These are phyloP conservation scores for Diadema setosum DNA, from an alignment of 35 echinoderm and acorn worm genomes.

Conservation along the genomic window DNA sequence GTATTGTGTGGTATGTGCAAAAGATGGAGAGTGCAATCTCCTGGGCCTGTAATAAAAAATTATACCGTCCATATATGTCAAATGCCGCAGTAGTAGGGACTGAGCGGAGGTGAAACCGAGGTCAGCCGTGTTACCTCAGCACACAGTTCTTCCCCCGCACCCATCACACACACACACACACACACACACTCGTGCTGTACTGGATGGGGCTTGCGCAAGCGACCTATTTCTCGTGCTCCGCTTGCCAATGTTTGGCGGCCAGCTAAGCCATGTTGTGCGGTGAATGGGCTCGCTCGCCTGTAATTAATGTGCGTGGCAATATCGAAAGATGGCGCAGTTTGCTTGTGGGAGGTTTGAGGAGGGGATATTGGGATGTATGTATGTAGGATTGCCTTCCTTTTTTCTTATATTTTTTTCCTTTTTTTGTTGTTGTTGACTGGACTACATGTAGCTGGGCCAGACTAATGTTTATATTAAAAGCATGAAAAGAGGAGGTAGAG, in stretches of 20 bases:
- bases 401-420: too few relatives aligned
- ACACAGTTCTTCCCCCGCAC: background rate
- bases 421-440: too few relatives aligned
- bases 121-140: background rate
- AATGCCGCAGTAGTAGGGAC: background rate
- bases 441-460: too few relatives aligned
- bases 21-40: background rate
- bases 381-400: too few relatives aligned
- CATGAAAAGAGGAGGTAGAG: too few relatives aligned
- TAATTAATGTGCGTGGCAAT: constrained; percentile 12
- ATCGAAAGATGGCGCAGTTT: background rate
- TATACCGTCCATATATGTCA: background rate
- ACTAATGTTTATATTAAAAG: too few relatives aligned
- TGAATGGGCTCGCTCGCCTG: background rate
- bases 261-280: background rate
- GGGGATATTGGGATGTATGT: too few relatives aligned
- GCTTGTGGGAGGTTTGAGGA: too few relatives aligned
- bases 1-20: background rate
- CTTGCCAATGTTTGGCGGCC: background rate
- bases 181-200: too few relatives aligned
- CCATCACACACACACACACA: too few relatives aligned
- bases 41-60: background rate
- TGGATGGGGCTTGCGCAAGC: background rate
- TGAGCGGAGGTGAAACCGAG: background rate
- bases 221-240: constrained; percentile 18